Evolutionary conservation across 2,113 vertebrate genomes (phyloP), one percentile per base, ranked within the genome.

Genomic region (Lutjanus erythropterus): DNA sequence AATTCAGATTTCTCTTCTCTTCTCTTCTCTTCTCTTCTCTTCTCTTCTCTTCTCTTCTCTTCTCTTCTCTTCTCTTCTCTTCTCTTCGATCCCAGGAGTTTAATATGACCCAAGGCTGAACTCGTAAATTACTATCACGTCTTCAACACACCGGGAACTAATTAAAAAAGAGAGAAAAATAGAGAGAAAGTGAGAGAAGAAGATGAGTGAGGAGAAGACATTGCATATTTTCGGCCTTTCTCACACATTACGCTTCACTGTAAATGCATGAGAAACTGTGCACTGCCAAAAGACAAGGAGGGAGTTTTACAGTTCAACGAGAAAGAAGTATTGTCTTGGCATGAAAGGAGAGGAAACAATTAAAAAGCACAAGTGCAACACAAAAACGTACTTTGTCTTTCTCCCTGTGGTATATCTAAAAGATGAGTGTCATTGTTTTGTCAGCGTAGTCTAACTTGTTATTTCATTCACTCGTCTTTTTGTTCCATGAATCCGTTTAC

Each of bases 81-180:
- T 56, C 42, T 29, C n/a, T 62, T 61, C 65, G 46, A 19, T 85
- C 72, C 61, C 65, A 60, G 33, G 60, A 74, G 64, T 83, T 88
- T 35, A 53, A 35, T 27, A 56, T 50, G 69, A 88, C 87, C 71
- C 21, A 46, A 85, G 70, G 75, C 83, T 80, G 83, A 91, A 83
- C 78, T 81, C 11, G 16, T 85, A 74, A 84, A 81, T 80, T 78
- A 81, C 46, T 25, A 62, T 15, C 12, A 35, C 25, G 47, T 66
- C 73, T 82, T 85, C 42, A 47, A 84, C 58, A 66, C 75, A 70
- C 50, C 37, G 66, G 75, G 61, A 83, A 71, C 80, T 77, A 81
- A 83, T 89, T 80, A 58, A 76, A 75, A 77, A 74, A 44, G 29
- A 10, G 14, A 16, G 68, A 41, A 64, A 71, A 71, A 58, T 23